Evolutionary conservation across 2,113 vertebrate species (phyloP), one percentile per base, ranked within the genome.

Genomic region (Ascaphus truei): DNA sequence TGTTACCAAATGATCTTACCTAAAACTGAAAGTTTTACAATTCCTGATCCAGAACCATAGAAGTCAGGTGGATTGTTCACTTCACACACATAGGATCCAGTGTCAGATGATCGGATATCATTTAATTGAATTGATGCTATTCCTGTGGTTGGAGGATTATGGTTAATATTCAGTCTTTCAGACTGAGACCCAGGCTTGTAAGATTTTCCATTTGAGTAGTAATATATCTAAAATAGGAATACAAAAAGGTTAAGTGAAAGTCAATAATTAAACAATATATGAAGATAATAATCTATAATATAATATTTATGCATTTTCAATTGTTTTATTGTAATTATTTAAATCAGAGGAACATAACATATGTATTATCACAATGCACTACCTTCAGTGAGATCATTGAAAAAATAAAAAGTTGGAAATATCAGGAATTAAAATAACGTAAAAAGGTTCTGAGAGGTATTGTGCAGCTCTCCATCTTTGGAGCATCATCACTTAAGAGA

Each of bases 1-100:
- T n/a, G n/a, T n/a, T n/a, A n/a, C n/a, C n/a, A n/a, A n/a, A 4
- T n/a, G 7, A 20, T 51, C 79, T 45, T 77, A 85, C 83, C 67
- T 45, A 79, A 77, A 26, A 89, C 89, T 1, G 79, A 84, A 9
- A 92, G 71, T 71, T 86, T 83, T 62, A 90, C 73, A 13, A 83
- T 16, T 36, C 86, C 88, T 51, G 78, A 50, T 1, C 84, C 77
- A 1, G 83, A 85, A 57, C 79, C 82, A 20, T 77, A 67, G 76
- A 89, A 90, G 65, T 91, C 83, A 0, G 81, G 81, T 0, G 90
- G 89, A 65, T 90, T 89, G 39, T 88, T 89, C 47, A 90, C 76
- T 0, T 87, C 79, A 43, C 90, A 91, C 55, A 84, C 63, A 65
- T 90, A 91, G n/a, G 81, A 79, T 33, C 87, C 90, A 0, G 83